Conservation (phyloP, 2,113 vertebrate species). For the Lepidothrix coronata region DNA sequence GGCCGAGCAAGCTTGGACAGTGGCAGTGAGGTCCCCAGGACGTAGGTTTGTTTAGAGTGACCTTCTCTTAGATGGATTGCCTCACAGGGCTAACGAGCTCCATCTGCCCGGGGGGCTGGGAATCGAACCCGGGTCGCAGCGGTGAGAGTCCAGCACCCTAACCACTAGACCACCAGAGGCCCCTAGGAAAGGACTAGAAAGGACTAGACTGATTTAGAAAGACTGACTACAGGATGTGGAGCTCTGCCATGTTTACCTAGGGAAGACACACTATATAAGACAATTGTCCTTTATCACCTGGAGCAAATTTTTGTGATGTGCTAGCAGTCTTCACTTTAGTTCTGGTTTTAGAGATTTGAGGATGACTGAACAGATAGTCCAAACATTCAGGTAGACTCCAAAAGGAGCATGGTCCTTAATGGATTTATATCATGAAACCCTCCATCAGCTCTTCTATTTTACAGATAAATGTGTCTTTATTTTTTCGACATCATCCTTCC, state of each 20-base stretch:
- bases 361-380: background rate
- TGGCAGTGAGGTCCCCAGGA: too few relatives aligned
- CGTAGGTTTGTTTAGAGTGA: too few relatives aligned
- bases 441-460: background rate
- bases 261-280: background rate
- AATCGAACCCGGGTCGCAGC: too few relatives aligned
- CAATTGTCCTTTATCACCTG: background rate
- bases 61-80: too few relatives aligned
- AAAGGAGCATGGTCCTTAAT: background rate
- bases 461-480: background rate
- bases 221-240: background rate
- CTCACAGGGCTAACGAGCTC: too few relatives aligned
- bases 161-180: too few relatives aligned
- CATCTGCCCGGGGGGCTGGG: too few relatives aligned
- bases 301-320: background rate
- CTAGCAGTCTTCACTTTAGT: background rate
- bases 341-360: background rate
- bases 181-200: too few relatives aligned
- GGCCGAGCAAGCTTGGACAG: too few relatives aligned
- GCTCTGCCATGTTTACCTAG: background rate
- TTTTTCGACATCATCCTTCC: background rate
- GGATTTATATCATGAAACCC: background rate
- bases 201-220: background rate
- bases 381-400: background rate
- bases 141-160: too few relatives aligned